A percentile compares a stretch with the other conserved stretches of the same genome.
Evolutionary conservation across 2,797 vertebrate species (phyloP).

Genomic region (Scarus forsteni): DNA sequence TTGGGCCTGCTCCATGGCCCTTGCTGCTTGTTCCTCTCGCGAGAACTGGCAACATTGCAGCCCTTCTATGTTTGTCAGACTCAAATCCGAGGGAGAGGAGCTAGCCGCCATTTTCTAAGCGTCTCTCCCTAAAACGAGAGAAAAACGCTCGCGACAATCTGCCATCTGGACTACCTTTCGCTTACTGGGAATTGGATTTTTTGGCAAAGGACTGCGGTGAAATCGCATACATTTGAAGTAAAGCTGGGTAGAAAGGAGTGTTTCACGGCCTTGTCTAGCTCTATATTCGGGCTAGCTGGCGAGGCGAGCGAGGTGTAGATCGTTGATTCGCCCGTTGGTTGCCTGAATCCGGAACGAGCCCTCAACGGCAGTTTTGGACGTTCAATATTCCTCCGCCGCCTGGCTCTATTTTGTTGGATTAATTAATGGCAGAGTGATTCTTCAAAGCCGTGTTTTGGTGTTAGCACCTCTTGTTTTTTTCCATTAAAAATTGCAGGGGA

Average conservation of each 20-base stretch:
- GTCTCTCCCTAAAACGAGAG: conserved; percentile 86
- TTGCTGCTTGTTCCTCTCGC: no score
- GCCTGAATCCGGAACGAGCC: conserved; percentile 84
- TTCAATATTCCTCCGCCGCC: conserved; percentile 10
- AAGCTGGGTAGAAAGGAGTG: conserved; percentile 44
- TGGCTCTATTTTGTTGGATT: conserved; percentile 51
- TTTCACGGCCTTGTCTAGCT: conserved; percentile 67
- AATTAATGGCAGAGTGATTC: conserved; percentile 69
- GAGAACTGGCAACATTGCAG: no score
- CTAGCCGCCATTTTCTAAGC: conserved; percentile 96
- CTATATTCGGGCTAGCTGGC: conserved; percentile 71
- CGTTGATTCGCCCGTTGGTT: conserved; percentile 84
- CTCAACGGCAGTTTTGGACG: conserved; percentile 42
- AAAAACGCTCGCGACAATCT: conserved; percentile 74
- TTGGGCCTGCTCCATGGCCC: no score
- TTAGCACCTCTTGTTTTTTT: conserved; percentile 68
- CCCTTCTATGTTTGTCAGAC: conserved; percentile 85
- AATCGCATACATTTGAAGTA: conserved; percentile 49
- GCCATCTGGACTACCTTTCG: conserved; percentile 55
- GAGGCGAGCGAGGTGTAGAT: conserved; percentile 75
- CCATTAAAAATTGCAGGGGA: conserved; percentile 89
- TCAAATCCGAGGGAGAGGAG: conserved; percentile 89
- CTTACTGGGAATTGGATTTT: conserved; percentile 51
- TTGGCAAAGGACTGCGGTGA: conserved; percentile 36
- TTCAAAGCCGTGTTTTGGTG: conserved; percentile 41